Conservation (phyloP, 2,888 invertebrate genomes). For the Bugulina stolonifera region DNA sequence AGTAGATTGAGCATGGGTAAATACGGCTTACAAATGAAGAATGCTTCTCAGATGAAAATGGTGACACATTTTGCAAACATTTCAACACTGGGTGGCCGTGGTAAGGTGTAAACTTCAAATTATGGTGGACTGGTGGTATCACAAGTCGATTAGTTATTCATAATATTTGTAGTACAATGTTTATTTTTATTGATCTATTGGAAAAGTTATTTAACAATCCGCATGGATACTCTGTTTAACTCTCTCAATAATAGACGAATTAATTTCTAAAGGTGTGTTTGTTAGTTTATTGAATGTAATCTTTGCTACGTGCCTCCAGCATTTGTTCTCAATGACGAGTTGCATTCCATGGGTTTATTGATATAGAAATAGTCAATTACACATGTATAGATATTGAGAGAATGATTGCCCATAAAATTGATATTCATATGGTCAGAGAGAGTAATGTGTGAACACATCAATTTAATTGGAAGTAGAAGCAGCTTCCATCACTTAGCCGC, state of each 20-base stretch:
- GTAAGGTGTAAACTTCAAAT: too few species aligned
- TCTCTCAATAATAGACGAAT: not conserved
- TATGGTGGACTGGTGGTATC: too few species aligned
- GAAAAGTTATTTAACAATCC: not conserved
- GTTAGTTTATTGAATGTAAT: conserved; percentile 2
- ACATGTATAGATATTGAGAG: not conserved
- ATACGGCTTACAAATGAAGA: too few species aligned
- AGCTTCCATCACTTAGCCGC: too few species aligned
- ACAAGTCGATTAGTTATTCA: not conserved
- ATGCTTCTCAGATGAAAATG: too few species aligned
- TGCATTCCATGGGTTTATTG: not conserved
- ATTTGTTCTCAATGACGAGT: not conserved
- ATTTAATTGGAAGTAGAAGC: too few species aligned
- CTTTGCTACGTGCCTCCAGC: not conserved
- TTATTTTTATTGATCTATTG: conserved; percentile 17
- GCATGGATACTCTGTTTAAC: not conserved
- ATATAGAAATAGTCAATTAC: not conserved
- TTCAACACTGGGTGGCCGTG: too few species aligned
- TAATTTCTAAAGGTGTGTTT: conserved; percentile 15
- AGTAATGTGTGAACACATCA: too few species aligned
- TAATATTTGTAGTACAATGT: not conserved
- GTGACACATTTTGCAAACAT: too few species aligned
- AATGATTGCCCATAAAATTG: not conserved
- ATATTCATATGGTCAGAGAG: too few species aligned
- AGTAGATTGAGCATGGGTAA: too few species aligned